Evolutionary conservation across 1,140 invertebrate genomes (phyloP), one percentile per base, ranked within the genome.

Genomic region (Drosophila arawakana): DNA sequence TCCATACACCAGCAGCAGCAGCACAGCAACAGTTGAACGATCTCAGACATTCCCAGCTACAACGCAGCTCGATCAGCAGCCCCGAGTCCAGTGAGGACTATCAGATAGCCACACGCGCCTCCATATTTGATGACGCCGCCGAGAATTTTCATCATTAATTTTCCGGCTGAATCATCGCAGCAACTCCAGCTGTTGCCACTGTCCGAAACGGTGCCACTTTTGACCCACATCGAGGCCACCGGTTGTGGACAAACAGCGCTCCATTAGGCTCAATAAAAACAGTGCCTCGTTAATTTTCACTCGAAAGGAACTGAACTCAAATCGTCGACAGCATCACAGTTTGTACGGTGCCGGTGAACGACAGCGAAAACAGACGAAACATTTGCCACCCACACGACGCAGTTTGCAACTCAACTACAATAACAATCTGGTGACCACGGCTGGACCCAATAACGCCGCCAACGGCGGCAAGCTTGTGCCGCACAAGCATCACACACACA

Each of bases 261-360:
- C 88, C 15, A 92, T 92, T 61, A 70, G 80, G 39, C 68, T 92
- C 21, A 86, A 66, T 21, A 92, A 92, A 68, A 92, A 92, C 35
- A 91, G 91, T 57, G 90, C 88, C 39, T 92, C 91, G 47, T 68
- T 92, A 8, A 92, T 92, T 11, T 92, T 92, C 15, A 92, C 91
- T 11, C 78, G 84, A 55, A 92, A 92, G 72, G 91, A 92, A 55
- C 63, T 89, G 1, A 46, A 43, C 6, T 10, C 66, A 73, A 9
- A 69, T 11, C 67, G 78, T 0, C 84, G 76, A 18, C 84, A 89
- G 25, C 84, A 88, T 58, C 76, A 81, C 47, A 89, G 80, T 13
- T 30, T 89, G 0, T 83, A 89, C 84, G 84, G 76, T 3, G 55
- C 30, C 3, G 78, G 84, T n/a, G 77, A 88, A n/a, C 60, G 66